Evolutionary conservation across 23 tunicate species (phyloP).

Genomic region (Trididemnum nubilum): DNA sequence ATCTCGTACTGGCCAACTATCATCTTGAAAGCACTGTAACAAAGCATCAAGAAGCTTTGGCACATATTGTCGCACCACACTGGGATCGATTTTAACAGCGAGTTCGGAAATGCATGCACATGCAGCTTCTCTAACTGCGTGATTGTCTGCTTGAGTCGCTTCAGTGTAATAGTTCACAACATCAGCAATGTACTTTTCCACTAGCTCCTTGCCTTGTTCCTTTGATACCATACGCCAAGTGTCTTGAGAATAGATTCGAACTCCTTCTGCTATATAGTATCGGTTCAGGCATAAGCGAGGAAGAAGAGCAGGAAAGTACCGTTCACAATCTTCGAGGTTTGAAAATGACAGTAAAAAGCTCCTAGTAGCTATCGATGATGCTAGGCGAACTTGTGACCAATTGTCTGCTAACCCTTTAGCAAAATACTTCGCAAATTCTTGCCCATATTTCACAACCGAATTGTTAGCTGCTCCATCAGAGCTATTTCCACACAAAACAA

Average conservation of each 20-base stretch:
- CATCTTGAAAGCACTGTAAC: constrained; percentile 84
- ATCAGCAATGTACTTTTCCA: constrained; percentile 64
- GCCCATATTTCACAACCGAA: constrained; percentile 53
- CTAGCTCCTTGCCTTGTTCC: constrained; percentile 71
- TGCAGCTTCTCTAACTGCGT: constrained; percentile 98
- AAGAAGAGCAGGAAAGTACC: constrained; percentile 49
- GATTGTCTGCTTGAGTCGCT: constrained; percentile 89
- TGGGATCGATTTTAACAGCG: constrained; percentile 52
- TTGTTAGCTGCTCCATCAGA: constrained; percentile 17
- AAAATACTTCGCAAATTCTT: constrained; percentile 55
- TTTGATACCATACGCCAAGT: constrained; percentile 72
- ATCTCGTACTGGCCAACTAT: constrained; percentile 99
- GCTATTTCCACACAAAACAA: constrained; percentile 57
- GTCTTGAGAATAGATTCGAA: constrained; percentile 81
- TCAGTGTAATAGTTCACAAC: constrained; percentile 64
- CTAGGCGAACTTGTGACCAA: constrained; percentile 96
- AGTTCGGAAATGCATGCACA: constrained; percentile 97
- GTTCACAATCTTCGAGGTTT: constrained; percentile 13
- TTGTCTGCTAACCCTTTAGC: constrained; percentile 85
- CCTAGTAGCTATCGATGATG: constrained; percentile 82
- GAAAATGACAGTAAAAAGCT: constrained; percentile 52
- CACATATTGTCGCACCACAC: constrained; percentile 25
- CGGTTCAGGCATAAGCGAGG: constrained; percentile 86
- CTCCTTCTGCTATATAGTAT: constrained; percentile 94
- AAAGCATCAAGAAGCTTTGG: constrained; percentile 45